Conservation (phyloP, 2,797 vertebrate species). For the Galago senegalensis region DNA sequence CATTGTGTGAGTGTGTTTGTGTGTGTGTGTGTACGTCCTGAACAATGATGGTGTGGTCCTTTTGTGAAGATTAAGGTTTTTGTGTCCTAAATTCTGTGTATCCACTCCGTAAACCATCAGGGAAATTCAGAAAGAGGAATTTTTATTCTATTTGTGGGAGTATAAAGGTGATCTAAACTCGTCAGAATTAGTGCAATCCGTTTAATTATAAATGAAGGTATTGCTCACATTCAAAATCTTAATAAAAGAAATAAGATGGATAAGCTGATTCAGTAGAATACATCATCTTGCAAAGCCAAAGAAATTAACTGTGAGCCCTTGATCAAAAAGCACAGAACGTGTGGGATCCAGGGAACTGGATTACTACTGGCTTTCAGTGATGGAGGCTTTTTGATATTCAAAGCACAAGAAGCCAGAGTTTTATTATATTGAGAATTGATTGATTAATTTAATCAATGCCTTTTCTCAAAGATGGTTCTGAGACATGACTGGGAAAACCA, state of each 20-base stretch:
- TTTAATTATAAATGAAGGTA: slow-evolving; percentile 55
- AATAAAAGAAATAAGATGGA: slow-evolving; percentile 65
- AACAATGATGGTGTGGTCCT: neutral
- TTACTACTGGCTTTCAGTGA: slow-evolving; percentile 73
- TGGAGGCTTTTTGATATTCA: slow-evolving; percentile 83
- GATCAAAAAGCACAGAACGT: slow-evolving; percentile 84
- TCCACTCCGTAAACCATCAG: neutral
- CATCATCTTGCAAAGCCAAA: slow-evolving; percentile 77
- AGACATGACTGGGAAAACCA: slow-evolving; percentile 62
- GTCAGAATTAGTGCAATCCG: neutral
- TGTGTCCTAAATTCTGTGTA: neutral
- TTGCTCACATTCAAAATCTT: slow-evolving; percentile 72
- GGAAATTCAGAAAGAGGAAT: neutral
- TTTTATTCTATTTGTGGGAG: slow-evolving; percentile 34
- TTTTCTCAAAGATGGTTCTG: slow-evolving; percentile 81
- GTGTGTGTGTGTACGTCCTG: neutral
- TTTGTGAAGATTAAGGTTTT: slow-evolving; percentile 21
- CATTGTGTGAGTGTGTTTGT: neutral
- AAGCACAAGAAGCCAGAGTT: slow-evolving; percentile 78
- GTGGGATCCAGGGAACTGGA: slow-evolving; percentile 83
- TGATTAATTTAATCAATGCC: slow-evolving; percentile 84
- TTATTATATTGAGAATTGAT: slow-evolving; percentile 84
- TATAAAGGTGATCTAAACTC: neutral
- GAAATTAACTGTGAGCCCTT: slow-evolving; percentile 76
- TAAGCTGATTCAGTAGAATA: slow-evolving; percentile 80